Evolutionary conservation across 2,888 invertebrate genomes (phyloP), one percentile per base, ranked within the genome.

Genomic region (Ashinkailepas kermadecensis): DNA sequence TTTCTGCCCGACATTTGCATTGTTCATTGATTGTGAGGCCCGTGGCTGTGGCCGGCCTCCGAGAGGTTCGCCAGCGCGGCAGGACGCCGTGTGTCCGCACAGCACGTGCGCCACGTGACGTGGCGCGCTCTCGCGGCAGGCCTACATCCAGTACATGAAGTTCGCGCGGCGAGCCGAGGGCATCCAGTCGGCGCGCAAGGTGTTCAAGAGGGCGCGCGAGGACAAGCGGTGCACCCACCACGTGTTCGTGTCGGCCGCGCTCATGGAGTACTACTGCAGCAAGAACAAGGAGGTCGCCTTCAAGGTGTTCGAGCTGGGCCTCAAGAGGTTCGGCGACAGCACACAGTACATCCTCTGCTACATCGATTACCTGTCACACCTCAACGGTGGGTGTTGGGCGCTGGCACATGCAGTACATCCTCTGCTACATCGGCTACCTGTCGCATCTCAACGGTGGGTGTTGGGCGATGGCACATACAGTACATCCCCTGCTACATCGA

Each of bases 201-300:
- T 99, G 21, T 99, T 99, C 87, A 98, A 98, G 87, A 90, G 94
- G 84, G 98, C 98, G 0, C 89, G 99, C 54, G 98, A 99, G 87
- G 99, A 99, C 87, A 88, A 90, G 8, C 86, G 91, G 25, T 92
- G 93, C 0, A 92, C 92, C 3, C 96, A 95, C 88, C 97, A 99
- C 88, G 94, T 99, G 78, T 99, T 95, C 88, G 97, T 98, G 0
- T 94, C 97, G 0, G 97, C 99, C 0, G 98, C 99, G 0, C 89
- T 98, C 0, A 99, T 99, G 98, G 99, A 99, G 88, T 99, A 99
- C 88, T 99, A 98, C 87, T 99, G 99, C 87, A 97, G 95, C 67
- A 99, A 99, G 88, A 97, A 98, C 88, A 95, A 96, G 88, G 96
- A 95, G 87, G 95, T 98, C 82, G 97, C 97, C 0, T 96, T 97